These are phyloP conservation scores for Drosophila fungiperda DNA, from an alignment of 2,888 invertebrate genomes.

Conservation along the genomic window DNA sequence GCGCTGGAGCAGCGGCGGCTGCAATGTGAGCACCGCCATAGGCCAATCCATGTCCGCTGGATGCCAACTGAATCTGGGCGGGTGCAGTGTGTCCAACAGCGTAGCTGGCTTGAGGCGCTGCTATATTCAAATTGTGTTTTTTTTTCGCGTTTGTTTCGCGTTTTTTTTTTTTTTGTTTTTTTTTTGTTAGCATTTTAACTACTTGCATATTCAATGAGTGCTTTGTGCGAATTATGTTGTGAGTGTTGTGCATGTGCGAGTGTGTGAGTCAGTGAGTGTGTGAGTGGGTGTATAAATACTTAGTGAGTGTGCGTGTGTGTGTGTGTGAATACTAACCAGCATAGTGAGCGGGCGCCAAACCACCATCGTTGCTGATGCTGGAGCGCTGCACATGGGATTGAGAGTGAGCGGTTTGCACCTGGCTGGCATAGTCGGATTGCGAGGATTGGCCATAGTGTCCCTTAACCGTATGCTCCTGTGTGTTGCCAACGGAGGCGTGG, in stretches of 20 bases:
- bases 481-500: constrained; percentile 84
- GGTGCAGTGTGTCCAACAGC: constrained; percentile 73
- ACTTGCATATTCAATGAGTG: constrained; percentile 50
- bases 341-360: constrained; percentile 78
- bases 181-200: constrained; percentile 53
- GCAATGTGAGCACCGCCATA: constrained; percentile 63
- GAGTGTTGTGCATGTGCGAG: constrained; percentile 15
- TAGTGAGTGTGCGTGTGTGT: background rate
- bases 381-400: constrained; percentile 84
- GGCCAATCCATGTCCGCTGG: constrained; percentile 52
- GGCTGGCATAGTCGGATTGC: constrained; percentile 84
- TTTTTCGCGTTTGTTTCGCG: background rate
- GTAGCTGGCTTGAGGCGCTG: constrained; percentile 59
- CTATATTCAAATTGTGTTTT: constrained; percentile 39
- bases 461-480: constrained; percentile 85
- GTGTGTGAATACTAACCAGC: constrained; percentile 54
- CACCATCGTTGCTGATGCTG: constrained; percentile 84
- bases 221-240: constrained; percentile 26
- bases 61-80: constrained; percentile 61
- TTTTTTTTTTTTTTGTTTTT: constrained; percentile 10
- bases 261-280: constrained; percentile 3
- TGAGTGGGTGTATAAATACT: background rate
- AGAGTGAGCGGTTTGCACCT: constrained; percentile 85
- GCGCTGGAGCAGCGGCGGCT: constrained; percentile 48
- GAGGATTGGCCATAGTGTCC: constrained; percentile 85